These are phyloP conservation scores for Agrotis exclamationis DNA, from an alignment of 2,888 invertebrate genomes.

Conservation along the genomic window DNA sequence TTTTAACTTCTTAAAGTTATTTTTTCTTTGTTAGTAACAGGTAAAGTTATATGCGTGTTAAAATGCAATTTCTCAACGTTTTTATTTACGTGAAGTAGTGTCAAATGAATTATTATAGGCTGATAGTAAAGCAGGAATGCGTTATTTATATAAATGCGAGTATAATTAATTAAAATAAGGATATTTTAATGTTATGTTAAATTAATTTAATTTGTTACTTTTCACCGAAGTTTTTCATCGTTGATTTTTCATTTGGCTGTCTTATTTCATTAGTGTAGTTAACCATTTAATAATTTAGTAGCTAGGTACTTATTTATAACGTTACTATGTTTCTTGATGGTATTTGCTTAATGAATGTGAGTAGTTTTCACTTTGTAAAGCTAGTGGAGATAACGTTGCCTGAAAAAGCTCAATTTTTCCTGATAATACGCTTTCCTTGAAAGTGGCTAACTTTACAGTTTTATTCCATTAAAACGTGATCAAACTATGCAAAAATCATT, in stretches of 20 bases:
- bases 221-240: neutral
- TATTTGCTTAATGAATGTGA: neutral
- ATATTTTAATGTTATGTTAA: neutral
- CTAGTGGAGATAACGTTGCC: neutral
- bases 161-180: neutral
- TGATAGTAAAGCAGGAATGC: neutral
- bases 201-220: neutral
- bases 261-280: neutral
- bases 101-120: slow-evolving; percentile 31
- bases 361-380: neutral
- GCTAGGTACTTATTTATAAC: too few relatives aligned
- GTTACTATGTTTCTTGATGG: too few relatives aligned
- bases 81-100: slow-evolving; percentile 11
- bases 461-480: neutral
- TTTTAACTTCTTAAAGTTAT: neutral
- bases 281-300: neutral
- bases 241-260: neutral
- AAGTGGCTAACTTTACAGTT: neutral
- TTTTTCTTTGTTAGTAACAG: slow-evolving; percentile 4
- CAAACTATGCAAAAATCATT: neutral
- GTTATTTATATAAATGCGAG: slow-evolving; percentile 11
- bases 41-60: slow-evolving; percentile 22
- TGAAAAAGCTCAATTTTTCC: neutral
- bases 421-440: neutral
- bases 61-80: slow-evolving; percentile 18